These are phyloP conservation scores for Centrocercus urophasianus DNA, from an alignment of 2,113 vertebrate genomes.

Conservation along the genomic window DNA sequence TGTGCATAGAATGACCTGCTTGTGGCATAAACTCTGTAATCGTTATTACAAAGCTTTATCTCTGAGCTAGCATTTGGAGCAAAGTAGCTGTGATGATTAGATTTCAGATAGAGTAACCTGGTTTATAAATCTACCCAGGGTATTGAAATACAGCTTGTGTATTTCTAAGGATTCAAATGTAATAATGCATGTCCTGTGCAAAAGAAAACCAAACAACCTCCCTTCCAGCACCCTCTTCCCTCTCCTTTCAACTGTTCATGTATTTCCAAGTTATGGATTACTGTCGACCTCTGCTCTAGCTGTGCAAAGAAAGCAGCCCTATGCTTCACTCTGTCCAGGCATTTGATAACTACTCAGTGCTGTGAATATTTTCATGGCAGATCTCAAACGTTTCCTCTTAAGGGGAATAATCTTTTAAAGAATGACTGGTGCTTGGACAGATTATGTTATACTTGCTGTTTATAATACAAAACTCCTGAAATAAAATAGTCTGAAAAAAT, in stretches of 20 bases:
- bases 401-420: neutral
- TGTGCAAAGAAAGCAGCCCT: neutral
- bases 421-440: neutral
- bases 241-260: accelerated
- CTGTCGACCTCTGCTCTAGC: neutral
- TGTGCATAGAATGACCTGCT: neutral
- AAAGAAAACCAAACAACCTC: neutral
- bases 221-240: neutral
- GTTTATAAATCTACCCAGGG: neutral
- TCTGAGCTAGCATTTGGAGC: neutral
- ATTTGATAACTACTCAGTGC: neutral
- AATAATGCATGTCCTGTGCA: neutral
- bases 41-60: neutral
- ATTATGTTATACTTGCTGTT: neutral
- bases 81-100: neutral
- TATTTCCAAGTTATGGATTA: neutral
- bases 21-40: neutral
- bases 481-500: neutral
- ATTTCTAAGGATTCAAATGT: neutral
- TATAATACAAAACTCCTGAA: neutral
- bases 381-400: neutral
- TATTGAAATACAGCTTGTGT: neutral
- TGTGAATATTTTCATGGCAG: neutral
- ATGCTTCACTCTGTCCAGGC: neutral
- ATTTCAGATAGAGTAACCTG: neutral